Conservation (phyloP, 2,888 invertebrate species). For the Agriotes lineatus region DNA sequence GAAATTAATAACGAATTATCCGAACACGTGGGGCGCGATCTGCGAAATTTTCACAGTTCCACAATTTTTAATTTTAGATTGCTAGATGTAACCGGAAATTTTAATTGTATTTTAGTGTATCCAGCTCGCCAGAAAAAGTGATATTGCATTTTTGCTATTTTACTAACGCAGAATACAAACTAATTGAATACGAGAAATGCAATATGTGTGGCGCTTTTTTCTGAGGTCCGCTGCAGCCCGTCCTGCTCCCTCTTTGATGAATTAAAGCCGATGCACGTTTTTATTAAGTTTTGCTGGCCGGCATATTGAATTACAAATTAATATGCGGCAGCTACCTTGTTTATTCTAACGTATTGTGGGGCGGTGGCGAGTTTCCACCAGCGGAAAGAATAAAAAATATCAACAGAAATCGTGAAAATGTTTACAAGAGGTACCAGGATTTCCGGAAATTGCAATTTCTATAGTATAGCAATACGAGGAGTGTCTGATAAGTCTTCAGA, state of each 20-base stretch:
- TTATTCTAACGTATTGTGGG: too few species aligned
- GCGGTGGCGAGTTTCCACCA: too few species aligned
- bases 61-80: slow-evolving; percentile 41
- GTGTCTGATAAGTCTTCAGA: too few species aligned
- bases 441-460: too few species aligned
- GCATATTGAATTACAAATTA: too few species aligned
- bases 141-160: slow-evolving; percentile 44
- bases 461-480: too few species aligned
- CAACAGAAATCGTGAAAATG: too few species aligned
- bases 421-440: too few species aligned
- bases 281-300: neutral
- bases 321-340: too few species aligned
- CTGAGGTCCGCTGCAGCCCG: slow-evolving; percentile 9
- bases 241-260: slow-evolving; percentile 22
- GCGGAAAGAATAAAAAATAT: too few species aligned
- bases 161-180: slow-evolving; percentile 35
- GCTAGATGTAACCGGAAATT: slow-evolving; percentile 36
- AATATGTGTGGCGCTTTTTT: slow-evolving; percentile 28
- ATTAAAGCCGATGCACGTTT: slow-evolving; percentile 23
- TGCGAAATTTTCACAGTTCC: slow-evolving; percentile 9
- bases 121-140: slow-evolving; percentile 37
- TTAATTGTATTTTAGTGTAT: slow-evolving; percentile 43
- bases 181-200: slow-evolving; percentile 43
- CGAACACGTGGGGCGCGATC: neutral
- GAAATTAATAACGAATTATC: slow-evolving; percentile 19